These are phyloP conservation scores for Chloropsis hardwickii DNA, from an alignment of 2,113 vertebrate species.

Conservation along the genomic window DNA sequence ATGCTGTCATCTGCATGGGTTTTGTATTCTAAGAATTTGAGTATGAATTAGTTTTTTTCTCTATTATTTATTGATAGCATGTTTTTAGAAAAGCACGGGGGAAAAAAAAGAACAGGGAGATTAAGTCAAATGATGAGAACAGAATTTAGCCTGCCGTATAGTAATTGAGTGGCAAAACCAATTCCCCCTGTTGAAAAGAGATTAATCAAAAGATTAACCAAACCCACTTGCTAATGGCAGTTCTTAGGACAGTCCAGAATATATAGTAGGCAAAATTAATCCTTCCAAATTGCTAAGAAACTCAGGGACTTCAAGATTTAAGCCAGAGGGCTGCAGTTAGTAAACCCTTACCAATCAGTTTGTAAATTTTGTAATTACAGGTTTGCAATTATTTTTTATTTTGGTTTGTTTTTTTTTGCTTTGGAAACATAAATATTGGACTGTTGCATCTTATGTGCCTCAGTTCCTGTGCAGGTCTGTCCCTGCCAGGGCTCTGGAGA, in stretches of 20 bases:
- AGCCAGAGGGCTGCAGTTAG: background rate
- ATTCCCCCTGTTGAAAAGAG: conserved; percentile 48
- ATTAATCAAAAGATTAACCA: conserved; percentile 62
- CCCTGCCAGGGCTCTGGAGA: background rate
- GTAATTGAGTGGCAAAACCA: conserved; percentile 52
- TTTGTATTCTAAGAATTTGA: conserved; percentile 30
- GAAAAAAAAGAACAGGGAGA: background rate
- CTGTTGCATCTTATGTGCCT: background rate
- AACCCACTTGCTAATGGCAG: background rate
- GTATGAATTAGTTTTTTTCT: conserved; percentile 30
- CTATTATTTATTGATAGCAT: conserved; percentile 47
- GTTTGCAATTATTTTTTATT: background rate
- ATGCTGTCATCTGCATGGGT: conserved; percentile 28
- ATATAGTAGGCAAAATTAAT: conserved; percentile 46
- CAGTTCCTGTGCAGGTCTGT: background rate
- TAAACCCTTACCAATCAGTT: background rate
- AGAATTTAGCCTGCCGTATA: conserved; percentile 28
- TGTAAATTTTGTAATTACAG: background rate
- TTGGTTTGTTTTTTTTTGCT: background rate
- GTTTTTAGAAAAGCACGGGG: background rate
- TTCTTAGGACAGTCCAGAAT: conserved; percentile 8
- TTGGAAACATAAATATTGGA: background rate
- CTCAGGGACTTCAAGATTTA: conserved; percentile 17
- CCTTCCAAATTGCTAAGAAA: conserved; percentile 49
- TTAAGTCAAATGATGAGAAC: conserved; percentile 32